A percentile compares a stretch with the other conserved stretches of the same genome.
Evolutionary conservation across 2,888 invertebrate genomes (phyloP).

Genomic region (Drosophila diplacantha): DNA sequence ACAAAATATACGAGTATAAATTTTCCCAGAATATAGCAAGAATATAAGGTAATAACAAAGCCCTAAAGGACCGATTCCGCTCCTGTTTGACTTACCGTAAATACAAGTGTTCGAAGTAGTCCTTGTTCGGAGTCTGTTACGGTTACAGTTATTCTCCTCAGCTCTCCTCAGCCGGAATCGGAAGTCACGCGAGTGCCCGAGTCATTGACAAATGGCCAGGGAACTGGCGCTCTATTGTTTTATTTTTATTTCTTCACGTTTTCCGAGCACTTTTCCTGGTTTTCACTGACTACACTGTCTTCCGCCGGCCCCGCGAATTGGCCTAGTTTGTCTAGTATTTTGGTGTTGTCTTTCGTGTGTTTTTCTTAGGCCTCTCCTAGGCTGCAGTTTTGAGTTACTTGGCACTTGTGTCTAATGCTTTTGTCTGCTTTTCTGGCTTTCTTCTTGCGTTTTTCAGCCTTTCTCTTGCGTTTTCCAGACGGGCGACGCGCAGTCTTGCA

Average conservation of each 20-base stretch:
- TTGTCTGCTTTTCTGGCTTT: conserved; percentile 33
- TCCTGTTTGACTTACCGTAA: conserved; percentile 24
- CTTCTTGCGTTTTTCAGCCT: conserved; percentile 28
- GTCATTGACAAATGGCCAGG: conserved; percentile 64
- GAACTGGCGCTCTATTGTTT: conserved; percentile 31
- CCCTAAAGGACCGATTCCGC: neutral
- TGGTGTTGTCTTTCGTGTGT: conserved; percentile 40
- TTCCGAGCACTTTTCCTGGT: conserved; percentile 42
- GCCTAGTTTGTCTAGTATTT: conserved; percentile 60
- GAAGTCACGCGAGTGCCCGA: conserved; percentile 65
- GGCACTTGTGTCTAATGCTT: conserved; percentile 43
- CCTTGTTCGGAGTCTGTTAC: conserved; percentile 34
- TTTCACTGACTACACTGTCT: conserved; percentile 29
- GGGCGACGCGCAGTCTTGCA: conserved; percentile 43
- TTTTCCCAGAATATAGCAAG: neutral
- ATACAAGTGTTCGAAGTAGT: conserved; percentile 11
- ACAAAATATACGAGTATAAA: neutral
- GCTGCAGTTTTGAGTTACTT: conserved; percentile 33
- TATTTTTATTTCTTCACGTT: conserved; percentile 25
- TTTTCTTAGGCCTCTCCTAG: conserved; percentile 27
- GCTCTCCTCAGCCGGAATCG: conserved; percentile 26
- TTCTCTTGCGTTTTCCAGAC: conserved; percentile 22
- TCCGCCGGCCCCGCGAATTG: conserved; percentile 52
- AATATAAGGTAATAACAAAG: neutral
- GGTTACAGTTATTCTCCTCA: conserved; percentile 22